Evolutionary conservation across 2,797 vertebrate genomes (phyloP).

Genomic region (Girardinus metallicus): DNA sequence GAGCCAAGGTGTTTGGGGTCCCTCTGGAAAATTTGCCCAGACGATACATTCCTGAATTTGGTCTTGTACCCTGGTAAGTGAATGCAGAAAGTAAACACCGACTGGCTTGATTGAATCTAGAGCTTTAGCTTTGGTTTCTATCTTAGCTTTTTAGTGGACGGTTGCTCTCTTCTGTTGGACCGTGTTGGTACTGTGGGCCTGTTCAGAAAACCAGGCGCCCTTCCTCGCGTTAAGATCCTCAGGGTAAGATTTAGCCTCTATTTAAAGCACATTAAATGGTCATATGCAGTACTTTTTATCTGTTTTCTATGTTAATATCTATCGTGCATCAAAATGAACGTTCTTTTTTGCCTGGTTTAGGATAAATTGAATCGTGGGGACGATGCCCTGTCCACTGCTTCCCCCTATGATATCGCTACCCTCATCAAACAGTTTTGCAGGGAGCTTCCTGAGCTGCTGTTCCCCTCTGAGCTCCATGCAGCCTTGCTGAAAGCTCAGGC

Average conservation of each 20-base stretch:
- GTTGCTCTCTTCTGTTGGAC: constrained; percentile 26
- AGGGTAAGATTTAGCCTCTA: constrained; percentile 12
- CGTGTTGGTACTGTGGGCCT: constrained; percentile 30
- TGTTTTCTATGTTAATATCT: neutral
- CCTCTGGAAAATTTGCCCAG: constrained; percentile 81
- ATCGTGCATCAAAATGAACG: too few relatives aligned
- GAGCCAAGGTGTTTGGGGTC: constrained; percentile 85
- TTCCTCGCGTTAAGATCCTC: constrained; percentile 28
- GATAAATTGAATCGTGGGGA: constrained; percentile 82
- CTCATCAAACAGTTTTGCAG: constrained; percentile 92
- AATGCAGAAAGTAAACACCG: neutral
- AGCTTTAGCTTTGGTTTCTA: neutral
- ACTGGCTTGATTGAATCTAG: fast-evolving
- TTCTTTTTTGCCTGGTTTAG: constrained; percentile 42
- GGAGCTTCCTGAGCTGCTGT: constrained; percentile 86
- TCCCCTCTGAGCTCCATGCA: constrained; percentile 84
- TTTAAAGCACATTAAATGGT: constrained; percentile 2
- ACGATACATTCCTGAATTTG: constrained; percentile 83
- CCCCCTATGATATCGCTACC: constrained; percentile 87
- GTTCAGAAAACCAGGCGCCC: constrained; percentile 38
- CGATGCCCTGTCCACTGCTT: constrained; percentile 80
- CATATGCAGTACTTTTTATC: neutral
- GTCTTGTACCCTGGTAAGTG: constrained; percentile 87
- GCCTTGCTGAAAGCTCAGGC: constrained; percentile 87
- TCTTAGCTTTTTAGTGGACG: constrained; percentile 33